Conservation (phyloP, 2,113 vertebrate species). For the Albula glossodonta region DNA sequence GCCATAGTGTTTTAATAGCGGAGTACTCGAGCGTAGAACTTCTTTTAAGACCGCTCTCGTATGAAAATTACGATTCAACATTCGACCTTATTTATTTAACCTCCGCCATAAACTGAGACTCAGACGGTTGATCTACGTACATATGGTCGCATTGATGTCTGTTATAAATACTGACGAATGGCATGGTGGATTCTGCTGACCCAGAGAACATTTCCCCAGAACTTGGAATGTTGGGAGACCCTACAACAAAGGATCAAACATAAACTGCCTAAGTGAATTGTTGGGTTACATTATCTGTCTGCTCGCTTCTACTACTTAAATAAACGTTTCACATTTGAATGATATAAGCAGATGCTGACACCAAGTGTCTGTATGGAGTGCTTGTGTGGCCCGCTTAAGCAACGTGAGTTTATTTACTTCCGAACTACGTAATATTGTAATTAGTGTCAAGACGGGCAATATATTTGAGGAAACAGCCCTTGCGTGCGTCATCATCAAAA, state of each 20-base stretch:
- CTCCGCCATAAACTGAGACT: not conserved
- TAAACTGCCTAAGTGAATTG: not conserved
- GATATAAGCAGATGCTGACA: too few species aligned
- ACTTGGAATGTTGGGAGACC: not conserved
- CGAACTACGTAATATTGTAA: too few species aligned
- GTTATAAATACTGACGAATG: not conserved
- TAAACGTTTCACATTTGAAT: too few species aligned
- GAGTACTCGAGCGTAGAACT: not conserved
- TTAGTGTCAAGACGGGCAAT: too few species aligned
- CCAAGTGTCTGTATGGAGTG: too few species aligned
- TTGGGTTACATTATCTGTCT: not conserved
- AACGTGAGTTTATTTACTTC: too few species aligned
- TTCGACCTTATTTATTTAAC: constrained; percentile 12
- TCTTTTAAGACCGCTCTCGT: not conserved
- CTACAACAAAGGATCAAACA: not conserved
- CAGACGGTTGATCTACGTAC: not conserved
- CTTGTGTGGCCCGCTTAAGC: too few species aligned
- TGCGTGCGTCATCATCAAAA: too few species aligned
- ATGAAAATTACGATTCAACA: not conserved
- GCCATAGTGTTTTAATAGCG: not conserved
- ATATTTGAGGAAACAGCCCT: too few species aligned
- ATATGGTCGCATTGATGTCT: not conserved
- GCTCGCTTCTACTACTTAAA: too few species aligned
- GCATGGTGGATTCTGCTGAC: not conserved
- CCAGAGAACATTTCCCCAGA: not conserved